Conservation (phyloP, 2,797 vertebrate genomes). For the Darevskia mixta region DNA sequence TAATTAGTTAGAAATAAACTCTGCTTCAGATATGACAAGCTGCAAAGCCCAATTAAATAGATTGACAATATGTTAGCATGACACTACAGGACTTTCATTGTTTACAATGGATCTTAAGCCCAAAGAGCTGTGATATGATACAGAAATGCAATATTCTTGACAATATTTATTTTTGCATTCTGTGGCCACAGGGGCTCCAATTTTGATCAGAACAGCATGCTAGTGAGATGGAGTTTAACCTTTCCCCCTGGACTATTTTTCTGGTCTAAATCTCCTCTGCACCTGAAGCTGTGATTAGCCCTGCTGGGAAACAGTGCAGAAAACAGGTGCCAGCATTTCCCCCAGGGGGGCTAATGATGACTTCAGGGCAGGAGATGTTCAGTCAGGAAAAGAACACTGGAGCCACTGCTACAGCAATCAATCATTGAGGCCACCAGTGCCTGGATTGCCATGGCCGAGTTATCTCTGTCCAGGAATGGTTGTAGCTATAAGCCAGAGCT, state of each 20-base stretch:
- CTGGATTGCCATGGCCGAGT: too few species aligned
- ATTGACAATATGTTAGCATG: constrained; percentile 32
- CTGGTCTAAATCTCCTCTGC: not conserved
- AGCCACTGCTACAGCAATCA: not conserved
- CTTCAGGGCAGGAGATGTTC: not conserved
- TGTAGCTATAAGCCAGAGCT: too few species aligned
- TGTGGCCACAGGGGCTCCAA: not conserved
- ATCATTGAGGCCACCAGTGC: too few species aligned
- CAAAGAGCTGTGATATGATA: constrained; percentile 10
- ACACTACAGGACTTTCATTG: constrained; percentile 31
- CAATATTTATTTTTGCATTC: not conserved
- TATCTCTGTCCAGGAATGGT: too few species aligned
- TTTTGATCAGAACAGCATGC: not conserved
- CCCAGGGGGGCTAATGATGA: not conserved
- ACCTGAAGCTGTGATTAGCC: not conserved
- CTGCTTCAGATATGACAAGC: constrained; percentile 64
- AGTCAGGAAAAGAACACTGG: not conserved
- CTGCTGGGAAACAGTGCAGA: not conserved
- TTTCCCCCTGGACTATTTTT: not conserved
- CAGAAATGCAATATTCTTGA: not conserved
- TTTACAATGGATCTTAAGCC: constrained; percentile 27
- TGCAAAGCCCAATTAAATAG: constrained; percentile 66
- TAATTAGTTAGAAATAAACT: constrained; percentile 65
- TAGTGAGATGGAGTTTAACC: not conserved
- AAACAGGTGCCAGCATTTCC: not conserved